Evolutionary conservation across 2,113 vertebrate genomes (phyloP).

Genomic region (Oostethus manadensis): DNA sequence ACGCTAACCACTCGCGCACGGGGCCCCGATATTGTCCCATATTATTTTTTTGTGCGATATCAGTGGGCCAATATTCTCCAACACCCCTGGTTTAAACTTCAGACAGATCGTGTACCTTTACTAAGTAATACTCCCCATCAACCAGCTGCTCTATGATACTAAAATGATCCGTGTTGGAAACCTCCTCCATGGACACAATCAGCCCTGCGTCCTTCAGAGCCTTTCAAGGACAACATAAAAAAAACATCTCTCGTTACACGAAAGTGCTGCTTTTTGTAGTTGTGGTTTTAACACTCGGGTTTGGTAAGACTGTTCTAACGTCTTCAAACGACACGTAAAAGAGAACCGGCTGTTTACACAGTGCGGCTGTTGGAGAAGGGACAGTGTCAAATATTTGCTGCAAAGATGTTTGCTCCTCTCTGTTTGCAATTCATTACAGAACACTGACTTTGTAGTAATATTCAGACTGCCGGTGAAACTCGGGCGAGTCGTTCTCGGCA

Average conservation of each 20-base stretch:
- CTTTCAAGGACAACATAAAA: slow-evolving; percentile 42
- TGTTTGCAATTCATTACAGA: background rate
- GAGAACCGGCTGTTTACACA: too few species aligned
- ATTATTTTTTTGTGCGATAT: too few species aligned
- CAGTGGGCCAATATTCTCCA: too few species aligned
- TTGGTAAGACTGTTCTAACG: too few species aligned
- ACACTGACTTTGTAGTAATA: slow-evolving; percentile 79
- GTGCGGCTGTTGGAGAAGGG: too few species aligned
- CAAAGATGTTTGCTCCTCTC: too few species aligned
- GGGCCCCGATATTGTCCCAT: too few species aligned
- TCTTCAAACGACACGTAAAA: too few species aligned
- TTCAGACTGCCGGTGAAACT: slow-evolving; percentile 82
- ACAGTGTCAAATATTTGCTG: background rate
- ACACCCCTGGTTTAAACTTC: too few species aligned
- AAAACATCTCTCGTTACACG: background rate
- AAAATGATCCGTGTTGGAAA: slow-evolving; percentile 72
- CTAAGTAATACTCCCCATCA: slow-evolving; percentile 66
- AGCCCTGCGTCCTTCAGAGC: slow-evolving; percentile 54
- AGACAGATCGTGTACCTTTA: slow-evolving; percentile 55
- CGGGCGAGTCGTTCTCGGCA: slow-evolving; percentile 83
- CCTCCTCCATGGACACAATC: slow-evolving; percentile 67
- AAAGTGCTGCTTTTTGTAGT: background rate
- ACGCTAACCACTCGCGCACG: too few species aligned
- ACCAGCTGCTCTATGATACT: slow-evolving; percentile 70
- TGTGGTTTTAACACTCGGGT: too few species aligned